Percentiles rank a stretch among this genome's conserved stretches.
These are phyloP conservation scores for Amphiprion percula DNA, from an alignment of 2,113 vertebrate genomes.

Conservation along the genomic window DNA sequence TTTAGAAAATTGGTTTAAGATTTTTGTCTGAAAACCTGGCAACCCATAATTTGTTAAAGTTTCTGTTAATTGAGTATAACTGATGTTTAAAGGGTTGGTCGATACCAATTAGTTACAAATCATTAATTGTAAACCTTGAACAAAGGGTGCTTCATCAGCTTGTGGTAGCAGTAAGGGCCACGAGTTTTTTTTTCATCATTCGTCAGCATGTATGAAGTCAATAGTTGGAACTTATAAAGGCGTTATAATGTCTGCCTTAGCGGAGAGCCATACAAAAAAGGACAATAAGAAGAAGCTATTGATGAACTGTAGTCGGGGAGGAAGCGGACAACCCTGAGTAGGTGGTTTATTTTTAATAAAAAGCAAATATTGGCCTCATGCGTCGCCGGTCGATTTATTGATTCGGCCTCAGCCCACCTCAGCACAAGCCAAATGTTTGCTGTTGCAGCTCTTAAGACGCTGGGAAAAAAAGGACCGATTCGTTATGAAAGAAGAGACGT, in stretches of 20 bases:
- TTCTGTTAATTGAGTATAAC: too few species aligned
- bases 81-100: too few species aligned
- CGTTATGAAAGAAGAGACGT: not conserved
- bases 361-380: conserved; percentile 29
- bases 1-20: too few species aligned
- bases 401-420: conserved; percentile 12
- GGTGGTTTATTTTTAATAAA: conserved; percentile 41
- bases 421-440: conserved; percentile 4
- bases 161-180: too few species aligned
- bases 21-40: too few species aligned
- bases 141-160: too few species aligned
- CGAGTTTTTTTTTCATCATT: too few species aligned
- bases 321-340: not conserved
- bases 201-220: not conserved
- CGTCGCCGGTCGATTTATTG: conserved; percentile 8
- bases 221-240: not conserved
- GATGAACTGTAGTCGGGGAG: conserved; percentile 10
- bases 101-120: too few species aligned
- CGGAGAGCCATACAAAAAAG: not conserved
- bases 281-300: not conserved
- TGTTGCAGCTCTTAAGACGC: not conserved
- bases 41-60: too few species aligned
- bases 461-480: not conserved
- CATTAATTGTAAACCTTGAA: too few species aligned
- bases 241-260: not conserved